Percentiles rank a stretch among this genome's conserved stretches.
Evolutionary conservation across 2,113 vertebrate species (phyloP).

Genomic region (Sturnira hondurensis): DNA sequence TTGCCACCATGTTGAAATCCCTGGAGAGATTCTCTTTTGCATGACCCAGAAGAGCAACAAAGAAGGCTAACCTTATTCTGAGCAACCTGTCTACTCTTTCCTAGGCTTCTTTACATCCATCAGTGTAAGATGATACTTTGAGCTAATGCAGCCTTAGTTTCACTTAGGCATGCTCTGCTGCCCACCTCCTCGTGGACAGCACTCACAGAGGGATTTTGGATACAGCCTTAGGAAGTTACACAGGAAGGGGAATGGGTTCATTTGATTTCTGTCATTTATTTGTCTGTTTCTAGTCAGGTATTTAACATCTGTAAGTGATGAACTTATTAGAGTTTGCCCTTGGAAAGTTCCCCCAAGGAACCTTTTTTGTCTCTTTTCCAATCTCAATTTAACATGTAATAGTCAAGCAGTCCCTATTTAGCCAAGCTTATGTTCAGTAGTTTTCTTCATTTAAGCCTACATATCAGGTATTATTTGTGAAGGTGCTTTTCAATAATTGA

Average conservation of each 20-base stretch:
- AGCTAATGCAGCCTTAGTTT: slow-evolving; percentile 6
- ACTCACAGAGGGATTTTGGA: slow-evolving; percentile 9
- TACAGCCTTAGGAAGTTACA: slow-evolving; percentile 15
- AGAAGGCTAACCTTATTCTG: not conserved
- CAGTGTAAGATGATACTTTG: slow-evolving; percentile 27
- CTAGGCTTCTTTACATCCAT: not conserved
- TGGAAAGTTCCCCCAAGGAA: slow-evolving; percentile 70
- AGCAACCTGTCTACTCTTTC: not conserved
- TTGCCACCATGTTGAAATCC: too few species aligned
- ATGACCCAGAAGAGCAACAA: not conserved
- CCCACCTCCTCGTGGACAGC: not conserved
- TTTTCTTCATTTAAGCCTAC: not conserved
- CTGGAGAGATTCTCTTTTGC: not conserved
- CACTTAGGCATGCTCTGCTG: slow-evolving; percentile 20
- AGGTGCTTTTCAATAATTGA: not conserved
- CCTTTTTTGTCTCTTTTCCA: slow-evolving; percentile 53
- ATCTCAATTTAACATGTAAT: slow-evolving; percentile 59
- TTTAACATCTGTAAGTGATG: slow-evolving; percentile 74
- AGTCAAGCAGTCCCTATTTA: not conserved
- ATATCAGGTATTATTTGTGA: not conserved
- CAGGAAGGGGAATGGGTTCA: slow-evolving; percentile 14
- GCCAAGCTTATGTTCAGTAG: not conserved
- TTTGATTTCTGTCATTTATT: slow-evolving; percentile 55
- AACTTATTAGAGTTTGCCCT: slow-evolving; percentile 73
- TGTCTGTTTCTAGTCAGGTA: slow-evolving; percentile 68